Evolutionary conservation across 1,140 invertebrate genomes (phyloP).

Genomic region (Drosophila trapezifrons): DNA sequence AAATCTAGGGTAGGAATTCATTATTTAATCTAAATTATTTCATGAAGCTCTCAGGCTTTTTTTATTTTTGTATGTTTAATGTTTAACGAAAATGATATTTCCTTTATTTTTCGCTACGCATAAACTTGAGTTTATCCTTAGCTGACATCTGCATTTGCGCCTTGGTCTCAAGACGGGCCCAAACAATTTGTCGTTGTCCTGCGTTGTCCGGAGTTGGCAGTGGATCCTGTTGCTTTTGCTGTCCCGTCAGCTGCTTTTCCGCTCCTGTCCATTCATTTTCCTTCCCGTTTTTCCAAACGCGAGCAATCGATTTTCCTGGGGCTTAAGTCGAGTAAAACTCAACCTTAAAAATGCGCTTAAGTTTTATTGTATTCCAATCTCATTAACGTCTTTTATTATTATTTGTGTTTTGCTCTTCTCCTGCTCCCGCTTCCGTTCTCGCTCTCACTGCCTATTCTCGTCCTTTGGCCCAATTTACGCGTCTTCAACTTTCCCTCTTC

Average conservation of each 20-base stretch:
- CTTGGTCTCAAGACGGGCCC: conserved; percentile 20
- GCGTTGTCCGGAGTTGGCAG: conserved; percentile 14
- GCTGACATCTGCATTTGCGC: conserved; percentile 17
- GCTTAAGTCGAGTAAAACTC: conserved; percentile 67
- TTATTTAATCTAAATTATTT: too few species aligned
- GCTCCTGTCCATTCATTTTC: neutral
- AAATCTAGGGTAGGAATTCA: too few species aligned
- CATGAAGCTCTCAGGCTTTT: neutral
- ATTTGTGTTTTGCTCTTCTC: conserved; percentile 58
- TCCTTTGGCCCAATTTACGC: conserved; percentile 55
- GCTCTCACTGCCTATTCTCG: neutral
- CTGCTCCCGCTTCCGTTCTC: neutral
- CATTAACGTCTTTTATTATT: conserved; percentile 81
- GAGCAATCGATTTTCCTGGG: conserved; percentile 67
- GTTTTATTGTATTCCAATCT: conserved; percentile 81
- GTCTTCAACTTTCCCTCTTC: conserved; percentile 17
- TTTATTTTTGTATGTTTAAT: neutral
- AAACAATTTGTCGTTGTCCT: conserved; percentile 45
- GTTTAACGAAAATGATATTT: neutral
- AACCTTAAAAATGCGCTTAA: conserved; percentile 73
- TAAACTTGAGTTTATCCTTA: conserved; percentile 7
- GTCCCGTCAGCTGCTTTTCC: conserved; percentile 36
- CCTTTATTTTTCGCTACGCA: neutral
- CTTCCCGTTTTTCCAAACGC: neutral
- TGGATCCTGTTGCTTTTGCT: conserved; percentile 39